Base-by-base conservation (phyloP, 2,888 invertebrate species). In the Gerris lacustris region DNA sequence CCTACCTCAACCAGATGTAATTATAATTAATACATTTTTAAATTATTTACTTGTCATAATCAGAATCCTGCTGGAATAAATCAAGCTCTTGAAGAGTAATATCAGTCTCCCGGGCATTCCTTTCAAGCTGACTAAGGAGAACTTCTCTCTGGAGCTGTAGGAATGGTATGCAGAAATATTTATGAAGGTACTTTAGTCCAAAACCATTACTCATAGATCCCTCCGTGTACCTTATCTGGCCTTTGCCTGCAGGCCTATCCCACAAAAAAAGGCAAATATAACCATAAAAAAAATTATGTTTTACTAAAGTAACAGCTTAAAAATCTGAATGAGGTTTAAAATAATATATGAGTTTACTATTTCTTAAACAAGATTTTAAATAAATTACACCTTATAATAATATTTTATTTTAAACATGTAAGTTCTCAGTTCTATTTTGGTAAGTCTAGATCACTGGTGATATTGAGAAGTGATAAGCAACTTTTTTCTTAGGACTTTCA, bases 171-270 rank as follows among this genome's bases (percentile, higher is more conserved):
- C 94, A 96, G 79, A 97, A 90, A 82, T 96, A 97, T 81, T 94
- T 94, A 82, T 97, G 94, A 69, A 97, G 84, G 73, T 94, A 85
- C 78, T 94, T 90, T 70, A 97, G 82, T 5, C 97, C 97, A 81
- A 96, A 96, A 0, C 95, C 95, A 82, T 96, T 96, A 77, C 94
- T 85, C 96, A 96, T 96, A 5, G 95, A 96, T 0, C 93, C 88
- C 80, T 96, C 95, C 0, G 93, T 90, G 79, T 94, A 95, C 45
- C 94, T 85, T 31, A 95, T 86, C 79, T 90, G 86, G 0, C 86
- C 86, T 69, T 84, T 81, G 67, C 86, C 72, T 45, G 68, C 67
- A 15, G 75, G 74, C 73, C 76, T 76, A 63, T 6, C 72, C 73
- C 9, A 4, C 63, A 64, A 45, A 55, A 31, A 31, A 31, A 31